Percentiles rank a stretch among this genome's conserved stretches.
Evolutionary conservation across 2,888 invertebrate genomes (phyloP).

Genomic region (Hypsopygia costalis): DNA sequence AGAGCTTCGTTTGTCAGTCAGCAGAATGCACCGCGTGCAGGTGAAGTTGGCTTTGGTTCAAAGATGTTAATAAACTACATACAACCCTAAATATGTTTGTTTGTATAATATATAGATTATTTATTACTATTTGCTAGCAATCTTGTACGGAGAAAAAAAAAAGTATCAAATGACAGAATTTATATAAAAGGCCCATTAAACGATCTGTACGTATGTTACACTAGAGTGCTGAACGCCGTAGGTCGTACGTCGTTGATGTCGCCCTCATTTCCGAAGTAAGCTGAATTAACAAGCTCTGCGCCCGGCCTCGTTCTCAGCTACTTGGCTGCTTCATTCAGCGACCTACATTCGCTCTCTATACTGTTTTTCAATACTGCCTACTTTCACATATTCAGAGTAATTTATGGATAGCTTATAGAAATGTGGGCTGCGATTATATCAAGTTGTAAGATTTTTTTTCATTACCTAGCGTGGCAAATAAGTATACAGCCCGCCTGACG

Average conservation of each 20-base stretch:
- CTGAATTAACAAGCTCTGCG: slow-evolving; percentile 38
- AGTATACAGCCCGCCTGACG: no score
- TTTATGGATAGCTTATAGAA: neutral
- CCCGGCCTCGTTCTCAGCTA: slow-evolving; percentile 31
- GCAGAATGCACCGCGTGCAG: no score
- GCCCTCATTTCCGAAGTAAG: slow-evolving; percentile 25
- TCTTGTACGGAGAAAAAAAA: no score
- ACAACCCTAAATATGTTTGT: no score
- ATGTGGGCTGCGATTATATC: neutral
- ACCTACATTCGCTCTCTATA: neutral
- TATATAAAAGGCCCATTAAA: neutral
- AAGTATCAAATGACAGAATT: no score
- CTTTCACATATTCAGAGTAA: neutral
- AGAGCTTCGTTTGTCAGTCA: no score
- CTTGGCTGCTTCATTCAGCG: slow-evolving; percentile 10
- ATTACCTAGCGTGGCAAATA: no score
- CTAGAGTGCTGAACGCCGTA: neutral
- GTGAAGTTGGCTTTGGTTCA: no score
- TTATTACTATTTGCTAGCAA: no score
- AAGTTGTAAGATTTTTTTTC: no score
- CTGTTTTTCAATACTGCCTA: neutral
- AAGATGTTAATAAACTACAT: no score
- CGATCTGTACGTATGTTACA: neutral
- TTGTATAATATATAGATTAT: no score
- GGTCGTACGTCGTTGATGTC: slow-evolving; percentile 21